Base-by-base conservation (phyloP, 1,140 invertebrate species). In the Meloidogyne exigua region DNA sequence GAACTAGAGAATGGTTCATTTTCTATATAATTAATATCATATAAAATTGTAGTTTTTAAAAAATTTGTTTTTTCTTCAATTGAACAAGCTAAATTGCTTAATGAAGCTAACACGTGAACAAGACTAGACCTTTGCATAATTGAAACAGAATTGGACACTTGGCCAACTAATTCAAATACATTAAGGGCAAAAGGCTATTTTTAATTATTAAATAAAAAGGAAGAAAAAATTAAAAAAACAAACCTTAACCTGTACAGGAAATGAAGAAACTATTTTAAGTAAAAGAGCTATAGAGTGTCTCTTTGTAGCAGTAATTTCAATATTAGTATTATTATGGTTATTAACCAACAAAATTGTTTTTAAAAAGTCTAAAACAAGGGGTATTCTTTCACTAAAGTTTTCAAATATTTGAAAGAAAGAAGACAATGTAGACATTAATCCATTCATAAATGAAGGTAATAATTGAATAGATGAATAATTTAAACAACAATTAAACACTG, bases 41-140 rank as follows among this genome's bases (percentile, higher is more conserved):
- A 32, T 62, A 63, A 49, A n/a, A 83, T 77, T 11, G 82, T 78
- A 62, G 36, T 77, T 49, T 64, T 18, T 25, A 85, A 57, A 64
- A 85, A 86, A 49, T 65, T 28, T 2, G 57, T 66, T 66, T 85
- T 72, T 15, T 77, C 39, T 36, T 80, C 72, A n/a, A 63, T 25
- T 7, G 69, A 26, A 21, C 62, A 42, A n/a, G 75, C 77, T 10
- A 86, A 62, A 75, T 85, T 85, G 49, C 78, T 78, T 21, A 85
- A 70, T n/a, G 82, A 77, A 12, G 78, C 84, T 7, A 85, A 67
- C 13, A 84, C 81, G 39, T 85, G 82, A 63, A 84, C 80, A 7
- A 84, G 74, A 66, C 76, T 85, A 18, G 84, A 80, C 23, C 72
- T 68, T 67, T 84, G 83, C 84, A 84, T 85, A n/a, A 73, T 57